Conservation (phyloP, 2,113 vertebrate species). For the Petroica traversi region DNA sequence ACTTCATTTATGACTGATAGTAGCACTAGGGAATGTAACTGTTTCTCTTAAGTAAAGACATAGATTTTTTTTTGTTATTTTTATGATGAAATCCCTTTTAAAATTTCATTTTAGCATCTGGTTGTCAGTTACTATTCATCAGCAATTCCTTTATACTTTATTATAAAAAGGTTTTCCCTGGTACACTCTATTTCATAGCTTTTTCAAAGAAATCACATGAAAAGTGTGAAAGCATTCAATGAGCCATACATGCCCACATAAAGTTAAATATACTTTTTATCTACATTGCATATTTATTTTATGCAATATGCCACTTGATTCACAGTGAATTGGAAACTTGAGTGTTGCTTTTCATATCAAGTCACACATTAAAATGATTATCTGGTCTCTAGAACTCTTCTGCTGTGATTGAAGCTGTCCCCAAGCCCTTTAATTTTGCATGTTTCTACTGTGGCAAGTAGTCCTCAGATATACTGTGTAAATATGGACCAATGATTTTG, state of each 20-base stretch:
- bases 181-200: neutral
- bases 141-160: constrained; percentile 4
- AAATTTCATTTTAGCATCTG: constrained; percentile 14
- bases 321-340: neutral
- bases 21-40: neutral
- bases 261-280: constrained; percentile 28
- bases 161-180: neutral
- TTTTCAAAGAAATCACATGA: constrained; percentile 20
- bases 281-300: neutral
- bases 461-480: neutral
- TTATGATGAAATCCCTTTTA: constrained; percentile 1
- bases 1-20: neutral
- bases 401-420: neutral
- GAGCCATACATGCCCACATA: neutral
- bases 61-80: neutral
- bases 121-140: constrained; percentile 52
- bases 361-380: neutral
- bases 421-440: neutral
- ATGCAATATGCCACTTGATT: neutral
- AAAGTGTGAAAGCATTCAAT: constrained; percentile 35
- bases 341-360: neutral
- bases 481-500: neutral
- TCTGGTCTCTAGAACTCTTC: neutral
- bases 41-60: neutral
- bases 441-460: neutral